These are phyloP conservation scores for Standfussiana lucernea DNA, from an alignment of 2,888 invertebrate species.

Conservation along the genomic window DNA sequence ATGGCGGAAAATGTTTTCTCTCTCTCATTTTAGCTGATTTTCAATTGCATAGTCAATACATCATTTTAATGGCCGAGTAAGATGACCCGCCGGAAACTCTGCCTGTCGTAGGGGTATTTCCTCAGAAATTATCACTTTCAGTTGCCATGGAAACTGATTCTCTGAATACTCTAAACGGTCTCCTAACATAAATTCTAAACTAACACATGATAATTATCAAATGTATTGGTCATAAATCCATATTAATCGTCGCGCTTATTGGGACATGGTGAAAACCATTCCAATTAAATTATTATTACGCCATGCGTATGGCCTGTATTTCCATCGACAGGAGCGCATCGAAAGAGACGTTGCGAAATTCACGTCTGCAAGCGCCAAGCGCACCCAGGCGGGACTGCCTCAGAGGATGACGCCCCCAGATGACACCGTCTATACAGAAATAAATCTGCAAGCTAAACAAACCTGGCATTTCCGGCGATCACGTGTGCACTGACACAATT, in stretches of 20 bases:
- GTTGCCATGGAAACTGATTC: not conserved
- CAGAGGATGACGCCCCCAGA: constrained; percentile 87
- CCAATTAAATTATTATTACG: constrained; percentile 70
- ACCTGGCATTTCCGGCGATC: constrained; percentile 87
- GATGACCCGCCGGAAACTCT: not conserved
- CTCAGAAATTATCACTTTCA: constrained; percentile 2
- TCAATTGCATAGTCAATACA: not conserved
- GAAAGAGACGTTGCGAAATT: constrained; percentile 81
- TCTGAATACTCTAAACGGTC: not conserved
- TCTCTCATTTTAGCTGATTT: constrained; percentile 1
- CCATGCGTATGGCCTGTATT: constrained; percentile 75
- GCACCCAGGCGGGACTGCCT: constrained; percentile 74
- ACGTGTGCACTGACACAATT: constrained; percentile 85
- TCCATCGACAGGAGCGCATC: constrained; percentile 77
- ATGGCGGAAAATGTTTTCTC: not conserved
- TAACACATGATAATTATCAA: constrained; percentile 24
- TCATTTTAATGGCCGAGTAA: not conserved
- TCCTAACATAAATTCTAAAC: constrained; percentile 5
- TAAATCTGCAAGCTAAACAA: constrained; percentile 89
- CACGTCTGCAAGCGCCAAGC: constrained; percentile 83
- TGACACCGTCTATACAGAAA: constrained; percentile 87
- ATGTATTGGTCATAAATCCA: constrained; percentile 21
- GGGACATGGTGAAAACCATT: constrained; percentile 28
- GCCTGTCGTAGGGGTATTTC: not conserved
- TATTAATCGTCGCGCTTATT: constrained; percentile 17